A percentile compares a stretch with the other conserved stretches of the same genome.
These are phyloP conservation scores for Cariama cristata DNA, from an alignment of 2,113 vertebrate species.

Conservation along the genomic window DNA sequence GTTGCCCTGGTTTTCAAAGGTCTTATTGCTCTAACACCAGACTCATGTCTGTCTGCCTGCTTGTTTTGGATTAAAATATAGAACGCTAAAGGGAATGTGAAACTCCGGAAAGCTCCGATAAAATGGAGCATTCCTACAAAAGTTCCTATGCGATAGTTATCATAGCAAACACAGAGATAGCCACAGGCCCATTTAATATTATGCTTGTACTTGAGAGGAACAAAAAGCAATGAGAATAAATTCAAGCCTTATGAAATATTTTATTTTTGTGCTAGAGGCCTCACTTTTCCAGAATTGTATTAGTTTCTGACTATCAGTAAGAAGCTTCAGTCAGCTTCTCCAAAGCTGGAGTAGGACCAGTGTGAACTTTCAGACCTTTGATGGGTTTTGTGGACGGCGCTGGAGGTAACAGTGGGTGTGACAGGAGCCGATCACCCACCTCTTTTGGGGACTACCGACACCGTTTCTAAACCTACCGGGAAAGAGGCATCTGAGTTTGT, in stretches of 20 bases:
- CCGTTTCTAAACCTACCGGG: background rate
- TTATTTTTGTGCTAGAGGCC: background rate
- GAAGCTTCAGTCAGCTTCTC: background rate
- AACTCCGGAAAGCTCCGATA: background rate
- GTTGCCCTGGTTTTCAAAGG: background rate
- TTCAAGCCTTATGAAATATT: background rate
- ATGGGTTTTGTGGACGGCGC: rapidly evolving
- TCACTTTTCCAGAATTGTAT: background rate
- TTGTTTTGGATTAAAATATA: background rate
- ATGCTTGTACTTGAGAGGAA: background rate
- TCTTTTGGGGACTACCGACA: background rate
- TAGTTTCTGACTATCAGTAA: background rate
- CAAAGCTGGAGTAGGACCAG: background rate
- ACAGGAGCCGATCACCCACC: background rate
- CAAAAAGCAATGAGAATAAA: background rate
- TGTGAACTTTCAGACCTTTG: background rate
- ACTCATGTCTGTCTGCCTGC: background rate
- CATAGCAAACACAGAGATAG: background rate
- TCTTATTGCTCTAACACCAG: background rate
- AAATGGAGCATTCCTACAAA: background rate
- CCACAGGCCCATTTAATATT: background rate
- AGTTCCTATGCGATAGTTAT: background rate
- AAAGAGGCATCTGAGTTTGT: rapidly evolving
- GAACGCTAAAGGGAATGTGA: background rate
- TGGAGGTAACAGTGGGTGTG: background rate